phyloP scores from a whole-genome alignment of 2,113 vertebrate species.

The Planiliza haematocheilus region DNA sequence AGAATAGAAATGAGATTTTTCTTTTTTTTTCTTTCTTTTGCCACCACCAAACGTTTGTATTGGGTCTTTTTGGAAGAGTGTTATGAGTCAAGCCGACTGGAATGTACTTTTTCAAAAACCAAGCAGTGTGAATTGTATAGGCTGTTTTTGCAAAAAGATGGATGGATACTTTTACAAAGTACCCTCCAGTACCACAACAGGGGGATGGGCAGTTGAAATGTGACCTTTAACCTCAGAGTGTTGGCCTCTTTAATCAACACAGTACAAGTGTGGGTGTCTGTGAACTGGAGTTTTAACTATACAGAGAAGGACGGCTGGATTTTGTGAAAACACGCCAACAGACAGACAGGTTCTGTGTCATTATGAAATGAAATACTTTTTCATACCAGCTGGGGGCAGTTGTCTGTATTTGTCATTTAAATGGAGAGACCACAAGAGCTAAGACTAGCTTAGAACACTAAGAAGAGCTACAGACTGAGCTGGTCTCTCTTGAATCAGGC shows the following conservation, averaged over 20 bases:
- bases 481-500: no score
- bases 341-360: no score
- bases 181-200: not conserved
- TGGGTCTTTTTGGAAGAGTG: constrained; percentile 44
- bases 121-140: constrained; percentile 6
- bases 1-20: not conserved
- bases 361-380: no score
- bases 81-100: constrained; percentile 52
- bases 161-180: not conserved
- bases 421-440: no score
- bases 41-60: constrained; percentile 20
- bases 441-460: no score
- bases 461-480: no score
- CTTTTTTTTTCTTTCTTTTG: not conserved
- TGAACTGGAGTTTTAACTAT: not conserved
- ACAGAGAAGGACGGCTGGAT: not conserved
- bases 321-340: no score
- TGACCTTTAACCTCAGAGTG: constrained; percentile 29
- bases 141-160: constrained; percentile 1
- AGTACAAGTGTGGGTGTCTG: constrained; percentile 12
- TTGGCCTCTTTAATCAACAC: constrained; percentile 20
- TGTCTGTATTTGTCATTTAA: no score
- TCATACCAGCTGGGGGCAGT: no score
- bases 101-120: constrained; percentile 51
- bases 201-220: not conserved